Percentiles rank a stretch among this genome's conserved stretches.
Conservation (phyloP, 2,113 vertebrate species). For the Regulus satrapa region DNA sequence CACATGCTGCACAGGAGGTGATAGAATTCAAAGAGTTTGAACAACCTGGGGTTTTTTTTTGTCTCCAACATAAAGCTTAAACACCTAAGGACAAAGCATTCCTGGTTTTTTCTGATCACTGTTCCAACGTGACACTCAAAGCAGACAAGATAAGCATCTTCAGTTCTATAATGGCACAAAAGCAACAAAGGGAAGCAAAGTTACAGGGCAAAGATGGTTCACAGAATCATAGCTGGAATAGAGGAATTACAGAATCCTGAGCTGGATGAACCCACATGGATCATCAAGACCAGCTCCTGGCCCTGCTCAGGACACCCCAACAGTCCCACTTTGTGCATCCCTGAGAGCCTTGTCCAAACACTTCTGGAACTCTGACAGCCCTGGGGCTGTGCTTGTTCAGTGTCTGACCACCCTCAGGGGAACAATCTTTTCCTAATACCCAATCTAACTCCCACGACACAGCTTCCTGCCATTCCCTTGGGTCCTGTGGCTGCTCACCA, state of each 20-base stretch:
- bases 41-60: background rate
- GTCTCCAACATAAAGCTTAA: background rate
- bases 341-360: accelerated
- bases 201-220: background rate
- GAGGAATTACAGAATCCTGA: background rate
- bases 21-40: background rate
- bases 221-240: background rate
- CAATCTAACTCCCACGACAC: background rate
- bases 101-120: background rate
- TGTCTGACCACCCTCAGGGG: background rate
- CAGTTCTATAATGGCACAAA: background rate
- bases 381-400: background rate
- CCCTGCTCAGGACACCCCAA: background rate
- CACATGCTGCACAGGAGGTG: background rate
- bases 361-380: background rate
- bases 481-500: background rate
- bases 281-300: background rate
- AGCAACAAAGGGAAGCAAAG: background rate
- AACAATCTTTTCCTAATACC: background rate
- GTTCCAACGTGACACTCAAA: background rate
- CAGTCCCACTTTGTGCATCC: background rate
- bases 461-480: background rate
- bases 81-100: background rate
- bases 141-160: background rate
- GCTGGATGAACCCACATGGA: background rate